Conservation (phyloP, 2,113 vertebrate species). For the Lucifuga dentata region DNA sequence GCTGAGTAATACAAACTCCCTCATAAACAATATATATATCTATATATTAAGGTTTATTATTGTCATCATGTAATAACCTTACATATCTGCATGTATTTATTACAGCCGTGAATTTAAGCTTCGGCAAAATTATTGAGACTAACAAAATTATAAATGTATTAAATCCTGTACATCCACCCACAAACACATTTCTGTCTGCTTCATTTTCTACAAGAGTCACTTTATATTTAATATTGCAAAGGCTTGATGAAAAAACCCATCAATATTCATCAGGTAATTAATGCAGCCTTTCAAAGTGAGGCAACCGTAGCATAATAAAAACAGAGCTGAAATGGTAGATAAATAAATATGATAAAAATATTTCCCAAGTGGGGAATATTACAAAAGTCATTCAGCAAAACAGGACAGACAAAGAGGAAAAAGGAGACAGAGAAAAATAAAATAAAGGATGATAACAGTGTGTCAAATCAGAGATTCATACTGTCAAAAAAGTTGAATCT, state of each 20-base stretch:
- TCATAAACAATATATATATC: constrained; percentile 5
- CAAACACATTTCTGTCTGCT: constrained; percentile 41
- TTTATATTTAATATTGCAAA: constrained; percentile 40
- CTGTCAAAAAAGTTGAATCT: constrained; percentile 11
- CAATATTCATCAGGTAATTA: constrained; percentile 57
- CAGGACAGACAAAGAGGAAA: constrained; percentile 19
- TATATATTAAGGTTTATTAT: constrained; percentile 26
- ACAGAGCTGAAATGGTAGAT: constrained; percentile 49
- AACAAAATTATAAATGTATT: constrained; percentile 39
- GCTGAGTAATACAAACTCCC: constrained; percentile 16
- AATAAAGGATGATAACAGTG: no score
- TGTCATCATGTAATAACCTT: constrained; percentile 3
- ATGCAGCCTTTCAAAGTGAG: constrained; percentile 45
- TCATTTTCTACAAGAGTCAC: constrained; percentile 58
- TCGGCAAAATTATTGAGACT: no score
- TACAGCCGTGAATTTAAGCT: constrained; percentile 31
- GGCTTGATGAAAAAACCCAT: constrained; percentile 40
- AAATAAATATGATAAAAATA: constrained; percentile 74
- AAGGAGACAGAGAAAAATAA: constrained; percentile 13
- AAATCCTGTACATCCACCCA: constrained; percentile 8
- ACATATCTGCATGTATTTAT: neutral
- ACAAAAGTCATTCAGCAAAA: constrained; percentile 47
- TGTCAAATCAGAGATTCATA: constrained; percentile 39
- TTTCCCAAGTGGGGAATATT: constrained; percentile 65
- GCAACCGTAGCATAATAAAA: constrained; percentile 58